Evolutionary conservation across 2,113 vertebrate genomes (phyloP), one percentile per base, ranked within the genome.

Genomic region (Calonectris borealis): DNA sequence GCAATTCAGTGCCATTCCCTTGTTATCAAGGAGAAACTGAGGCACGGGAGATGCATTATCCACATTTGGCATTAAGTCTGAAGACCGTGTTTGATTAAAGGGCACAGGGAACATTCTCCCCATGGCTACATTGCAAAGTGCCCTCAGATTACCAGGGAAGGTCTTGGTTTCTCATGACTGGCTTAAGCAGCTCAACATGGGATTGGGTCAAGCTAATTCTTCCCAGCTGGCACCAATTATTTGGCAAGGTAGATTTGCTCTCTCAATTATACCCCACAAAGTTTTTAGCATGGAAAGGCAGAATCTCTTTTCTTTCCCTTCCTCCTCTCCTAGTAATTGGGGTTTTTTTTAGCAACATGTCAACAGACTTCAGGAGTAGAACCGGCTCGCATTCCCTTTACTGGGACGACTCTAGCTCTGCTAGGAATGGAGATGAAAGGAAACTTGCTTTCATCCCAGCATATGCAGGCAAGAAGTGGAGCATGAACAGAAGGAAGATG

Each of bases 361-460:
- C 96, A 96, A 77, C 85, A 96, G 79, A 77, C 42, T 88, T 94
- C 78, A 91, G 87, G 90, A 86, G 78, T 72, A 90, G 87, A 95
- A 73, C 46, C 1, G 0, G 54, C 90, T 88, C 87, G 20, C 66
- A n/a, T 92, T 96, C 94, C 94, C 92, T 95, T 95, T 94, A 87
- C 96, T 96, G 94, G 94, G 93, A 96, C 5, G 7, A 90, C 70
- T 90, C 84, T 80, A 58, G 66, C 84, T 96, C 91, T 96, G 93
- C 93, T 83, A 97, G 94, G 96, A 97, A 96, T 80, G 96, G 87
- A 96, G 92, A 97, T 96, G 86, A 97, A 96, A 96, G 85, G 51
- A 79, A 95, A 80, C 49, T 95, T 95, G 87, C 87, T 96, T 96
- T 96, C 82, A 96, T 77, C 90, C 92, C 66, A 77, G 82, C 82